These are phyloP conservation scores for Mesembrinibis cayennensis DNA, from an alignment of 2,113 vertebrate species.

Conservation along the genomic window DNA sequence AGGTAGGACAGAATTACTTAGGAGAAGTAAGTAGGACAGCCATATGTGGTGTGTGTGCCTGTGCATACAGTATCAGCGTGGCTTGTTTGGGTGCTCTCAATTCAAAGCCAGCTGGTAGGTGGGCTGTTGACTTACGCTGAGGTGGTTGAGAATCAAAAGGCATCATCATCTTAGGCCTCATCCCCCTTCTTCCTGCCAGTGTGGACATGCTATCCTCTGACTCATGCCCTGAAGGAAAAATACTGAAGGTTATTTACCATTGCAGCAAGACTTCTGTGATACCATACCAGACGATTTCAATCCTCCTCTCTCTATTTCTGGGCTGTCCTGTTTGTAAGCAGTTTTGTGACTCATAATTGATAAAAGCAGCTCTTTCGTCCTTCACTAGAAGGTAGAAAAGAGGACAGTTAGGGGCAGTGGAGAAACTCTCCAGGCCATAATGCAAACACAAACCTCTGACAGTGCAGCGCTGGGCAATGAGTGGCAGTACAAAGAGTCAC, in stretches of 20 bases:
- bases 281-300: neutral
- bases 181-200: conserved; percentile 91
- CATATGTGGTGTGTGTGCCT: neutral
- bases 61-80: neutral
- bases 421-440: neutral
- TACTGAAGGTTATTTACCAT: neutral
- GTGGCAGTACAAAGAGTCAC: neutral
- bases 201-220: conserved; percentile 98
- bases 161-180: conserved; percentile 99
- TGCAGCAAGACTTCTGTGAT: neutral
- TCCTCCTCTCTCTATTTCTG: neutral
- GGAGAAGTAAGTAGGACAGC: neutral
- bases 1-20: neutral
- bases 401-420: neutral
- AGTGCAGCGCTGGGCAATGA: neutral
- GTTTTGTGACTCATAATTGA: neutral
- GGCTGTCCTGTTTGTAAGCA: neutral
- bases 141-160: conserved; percentile 98
- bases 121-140: conserved; percentile 89
- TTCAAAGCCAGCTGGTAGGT: neutral
- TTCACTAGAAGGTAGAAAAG: neutral
- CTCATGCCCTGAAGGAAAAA: conserved; percentile 88
- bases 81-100: neutral
- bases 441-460: neutral
- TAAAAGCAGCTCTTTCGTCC: neutral